Evolutionary conservation across 2,797 vertebrate species (phyloP), one percentile per base, ranked within the genome.

Genomic region (Rhinophrynus dorsalis): DNA sequence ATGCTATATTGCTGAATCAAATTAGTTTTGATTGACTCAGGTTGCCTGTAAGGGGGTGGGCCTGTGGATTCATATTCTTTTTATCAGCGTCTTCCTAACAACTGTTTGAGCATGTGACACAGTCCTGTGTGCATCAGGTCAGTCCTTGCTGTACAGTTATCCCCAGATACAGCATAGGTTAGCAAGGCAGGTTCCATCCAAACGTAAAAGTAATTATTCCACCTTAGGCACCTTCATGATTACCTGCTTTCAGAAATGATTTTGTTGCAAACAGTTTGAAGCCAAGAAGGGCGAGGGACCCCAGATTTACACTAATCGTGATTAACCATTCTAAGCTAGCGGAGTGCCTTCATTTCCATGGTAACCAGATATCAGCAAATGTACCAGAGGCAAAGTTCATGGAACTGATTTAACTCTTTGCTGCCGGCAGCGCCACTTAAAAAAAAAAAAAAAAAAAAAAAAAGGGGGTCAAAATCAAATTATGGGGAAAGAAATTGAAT

Each of bases 331-430:
- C 77, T 2, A 67, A 80, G 81, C 75, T 68, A 74, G 76, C 75
- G 84, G 82, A 87, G 80, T 85, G 79, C 75, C 79, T 82, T 82
- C 83, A 80, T 86, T 87, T 76, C 84, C 82, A 86, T 86, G 80
- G 83, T 84, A 87, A 89, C 81, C 74, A 85, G 51, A 88, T 82
- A 84, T 79, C 79, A 65, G 75, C 79, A 68, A 74, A 76, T 6
- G 76, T 84, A 78, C 75, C 75, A 82, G 81, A 85, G 85, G 81
- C 84, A 82, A 82, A 84, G 87, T 86, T 84, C 83, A 83, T 82
- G 79, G 79, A 76, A 81, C 82, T 77, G 76, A 76, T 72, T 80
- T 82, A 83, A 84, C 68, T 64, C 60, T 48, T 64, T 42, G 44
- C 17, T 42, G 33, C 59, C 45, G 15, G 15, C n/a, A 7, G 24